phyloP scores from a whole-genome alignment of 2,888 invertebrate genomes.

The Xestoiulus laeticollis region DNA sequence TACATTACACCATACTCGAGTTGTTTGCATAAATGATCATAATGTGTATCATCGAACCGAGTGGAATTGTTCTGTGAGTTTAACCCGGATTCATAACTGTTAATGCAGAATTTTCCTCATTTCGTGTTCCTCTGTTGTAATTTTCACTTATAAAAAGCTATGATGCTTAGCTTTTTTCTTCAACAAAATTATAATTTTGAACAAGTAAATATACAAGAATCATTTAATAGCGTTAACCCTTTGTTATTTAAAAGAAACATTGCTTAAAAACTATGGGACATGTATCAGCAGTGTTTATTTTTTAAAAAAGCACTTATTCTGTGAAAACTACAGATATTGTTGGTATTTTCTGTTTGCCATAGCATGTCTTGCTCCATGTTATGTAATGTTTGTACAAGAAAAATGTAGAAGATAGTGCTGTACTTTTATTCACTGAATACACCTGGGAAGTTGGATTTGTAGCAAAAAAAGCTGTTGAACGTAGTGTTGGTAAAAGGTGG shows the following conservation, averaged over 20 bases:
- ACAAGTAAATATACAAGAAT: not conserved
- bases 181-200: not conserved
- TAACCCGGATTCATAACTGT: too few relatives aligned
- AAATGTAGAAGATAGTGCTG: not conserved
- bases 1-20: too few relatives aligned
- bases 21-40: too few relatives aligned
- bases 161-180: not conserved
- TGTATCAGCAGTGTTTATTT: not conserved
- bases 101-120: too few relatives aligned
- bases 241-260: not conserved
- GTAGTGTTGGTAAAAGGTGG: conserved; percentile 42
- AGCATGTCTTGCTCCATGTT: not conserved
- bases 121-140: too few relatives aligned
- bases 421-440: not conserved
- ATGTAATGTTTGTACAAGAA: not conserved
- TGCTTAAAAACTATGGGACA: not conserved
- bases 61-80: too few relatives aligned
- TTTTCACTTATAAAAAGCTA: too few relatives aligned
- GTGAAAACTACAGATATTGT: not conserved
- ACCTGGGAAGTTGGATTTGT: not conserved
- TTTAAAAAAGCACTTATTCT: not conserved
- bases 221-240: not conserved
- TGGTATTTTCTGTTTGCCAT: not conserved
- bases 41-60: too few relatives aligned
- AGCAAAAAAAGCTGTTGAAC: too few relatives aligned